A percentile compares a stretch with the other conserved stretches of the same genome.
Conservation (phyloP, 2,797 vertebrate species). For the Craterocephalus amniculus region DNA sequence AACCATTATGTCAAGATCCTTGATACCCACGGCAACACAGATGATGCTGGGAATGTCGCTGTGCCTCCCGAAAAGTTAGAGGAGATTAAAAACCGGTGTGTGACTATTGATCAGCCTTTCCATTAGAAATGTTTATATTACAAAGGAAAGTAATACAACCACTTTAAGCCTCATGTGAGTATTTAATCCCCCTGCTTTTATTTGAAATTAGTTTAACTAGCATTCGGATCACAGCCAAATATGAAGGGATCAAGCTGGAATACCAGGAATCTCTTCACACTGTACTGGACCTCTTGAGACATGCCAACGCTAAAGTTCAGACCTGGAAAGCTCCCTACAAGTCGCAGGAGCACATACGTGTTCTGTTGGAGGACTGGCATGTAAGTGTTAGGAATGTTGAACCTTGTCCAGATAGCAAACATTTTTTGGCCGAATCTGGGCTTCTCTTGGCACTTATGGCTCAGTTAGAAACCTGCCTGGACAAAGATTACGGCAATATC, state of each 20-base stretch:
- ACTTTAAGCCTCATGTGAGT: background rate
- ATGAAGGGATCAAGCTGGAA: constrained; percentile 81
- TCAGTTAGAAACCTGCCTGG: too few relatives aligned
- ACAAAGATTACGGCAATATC: too few relatives aligned
- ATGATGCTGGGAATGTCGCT: constrained; percentile 67
- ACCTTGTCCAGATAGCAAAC: background rate
- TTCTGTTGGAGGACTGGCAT: constrained; percentile 86
- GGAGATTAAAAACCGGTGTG: constrained; percentile 85
- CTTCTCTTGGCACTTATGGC: too few relatives aligned
- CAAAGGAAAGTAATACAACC: background rate
- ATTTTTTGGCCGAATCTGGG: too few relatives aligned
- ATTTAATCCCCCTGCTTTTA: background rate
- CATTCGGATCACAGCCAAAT: constrained; percentile 76
- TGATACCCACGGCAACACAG: constrained; percentile 81
- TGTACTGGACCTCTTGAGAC: constrained; percentile 77
- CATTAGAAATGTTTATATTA: too few relatives aligned
- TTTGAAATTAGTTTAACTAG: constrained; percentile 80
- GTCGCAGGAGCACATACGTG: constrained; percentile 77
- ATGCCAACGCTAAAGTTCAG: constrained; percentile 78
- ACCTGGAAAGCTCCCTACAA: constrained; percentile 84
- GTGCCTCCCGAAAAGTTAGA: constrained; percentile 85
- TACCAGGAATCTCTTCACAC: constrained; percentile 81
- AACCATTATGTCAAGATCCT: constrained; percentile 79
- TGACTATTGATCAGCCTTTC: too few relatives aligned
- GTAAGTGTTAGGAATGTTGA: constrained; percentile 71